Evolutionary conservation across 2,888 invertebrate species (phyloP).

Genomic region (Drosophila longiperda): DNA sequence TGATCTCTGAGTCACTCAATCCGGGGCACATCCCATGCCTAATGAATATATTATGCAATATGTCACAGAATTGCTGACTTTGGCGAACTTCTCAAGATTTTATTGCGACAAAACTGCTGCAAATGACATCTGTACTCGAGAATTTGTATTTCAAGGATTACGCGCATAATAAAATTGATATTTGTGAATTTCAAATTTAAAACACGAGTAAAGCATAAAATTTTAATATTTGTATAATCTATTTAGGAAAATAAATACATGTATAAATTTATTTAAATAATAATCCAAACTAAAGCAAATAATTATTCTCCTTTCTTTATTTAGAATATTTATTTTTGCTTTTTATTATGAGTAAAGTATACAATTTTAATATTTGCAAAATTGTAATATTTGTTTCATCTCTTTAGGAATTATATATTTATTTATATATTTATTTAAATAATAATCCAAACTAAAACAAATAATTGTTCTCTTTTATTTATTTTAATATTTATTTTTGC

Average conservation of each 20-base stretch:
- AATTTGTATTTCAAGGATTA: neutral
- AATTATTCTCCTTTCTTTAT: neutral
- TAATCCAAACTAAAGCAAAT: neutral
- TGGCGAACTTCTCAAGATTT: constrained; percentile 44
- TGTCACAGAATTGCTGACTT: constrained; percentile 29
- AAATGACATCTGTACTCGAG: constrained; percentile 4
- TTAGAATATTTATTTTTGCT: neutral
- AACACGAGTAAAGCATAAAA: neutral
- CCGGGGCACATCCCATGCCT: constrained; percentile 51
- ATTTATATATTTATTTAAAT: neutral
- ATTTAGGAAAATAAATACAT: neutral
- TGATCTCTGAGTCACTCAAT: constrained; percentile 32
- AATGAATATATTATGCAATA: constrained; percentile 50
- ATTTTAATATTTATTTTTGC: neutral
- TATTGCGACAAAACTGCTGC: constrained; percentile 23
- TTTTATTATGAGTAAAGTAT: neutral
- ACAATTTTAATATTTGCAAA: neutral
- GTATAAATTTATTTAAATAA: neutral
- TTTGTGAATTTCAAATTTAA: constrained; percentile 2
- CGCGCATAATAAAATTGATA: constrained; percentile 3
- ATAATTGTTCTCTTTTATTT: neutral
- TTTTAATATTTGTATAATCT: neutral
- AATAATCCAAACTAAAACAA: neutral
- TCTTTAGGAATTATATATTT: neutral
- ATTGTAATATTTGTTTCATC: neutral